A percentile compares a stretch with the other conserved stretches of the same genome.
phyloP scores from a whole-genome alignment of 2,797 vertebrate species.

The Pangasius krempfi region DNA sequence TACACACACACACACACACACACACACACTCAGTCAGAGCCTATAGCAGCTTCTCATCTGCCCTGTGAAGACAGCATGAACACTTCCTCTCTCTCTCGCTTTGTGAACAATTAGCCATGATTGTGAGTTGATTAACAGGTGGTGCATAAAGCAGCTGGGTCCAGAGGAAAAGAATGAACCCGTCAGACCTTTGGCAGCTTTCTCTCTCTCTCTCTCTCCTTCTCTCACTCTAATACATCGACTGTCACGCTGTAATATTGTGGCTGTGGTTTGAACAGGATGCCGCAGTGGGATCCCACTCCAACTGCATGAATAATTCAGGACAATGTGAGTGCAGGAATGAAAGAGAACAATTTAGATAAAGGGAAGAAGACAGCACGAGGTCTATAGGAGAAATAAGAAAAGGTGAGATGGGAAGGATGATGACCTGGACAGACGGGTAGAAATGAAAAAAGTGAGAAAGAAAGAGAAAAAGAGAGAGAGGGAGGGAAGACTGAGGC shows the following conservation, averaged over 20 bases:
- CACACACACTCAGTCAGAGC: neutral
- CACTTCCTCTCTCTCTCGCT: conserved; percentile 4
- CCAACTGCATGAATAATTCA: conserved; percentile 55
- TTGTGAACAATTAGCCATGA: conserved; percentile 39
- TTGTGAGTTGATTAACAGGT: conserved; percentile 48
- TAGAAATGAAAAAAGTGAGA: neutral
- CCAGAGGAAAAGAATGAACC: conserved; percentile 16
- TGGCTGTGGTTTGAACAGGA: conserved; percentile 46
- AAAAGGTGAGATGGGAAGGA: conserved; percentile 54
- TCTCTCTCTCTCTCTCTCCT: neutral
- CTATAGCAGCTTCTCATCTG: conserved; percentile 1
- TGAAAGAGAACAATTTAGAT: neutral
- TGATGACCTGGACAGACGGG: conserved; percentile 36
- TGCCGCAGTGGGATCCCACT: conserved; percentile 42
- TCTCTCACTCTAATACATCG: conserved; percentile 22
- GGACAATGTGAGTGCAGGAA: conserved; percentile 38
- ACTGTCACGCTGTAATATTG: conserved; percentile 23
- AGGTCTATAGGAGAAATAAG: conserved; percentile 30
- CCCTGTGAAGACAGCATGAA: neutral
- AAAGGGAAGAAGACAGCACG: neutral
- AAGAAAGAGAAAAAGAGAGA: neutral
- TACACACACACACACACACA: conserved; percentile 1
- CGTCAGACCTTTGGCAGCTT: conserved; percentile 1
- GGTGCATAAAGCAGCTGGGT: conserved; percentile 28
- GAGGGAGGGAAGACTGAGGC: conserved; percentile 7